Evolutionary conservation across 2,113 vertebrate genomes (phyloP), one percentile per base, ranked within the genome.

Genomic region (Girardinichthys multiradiatus): DNA sequence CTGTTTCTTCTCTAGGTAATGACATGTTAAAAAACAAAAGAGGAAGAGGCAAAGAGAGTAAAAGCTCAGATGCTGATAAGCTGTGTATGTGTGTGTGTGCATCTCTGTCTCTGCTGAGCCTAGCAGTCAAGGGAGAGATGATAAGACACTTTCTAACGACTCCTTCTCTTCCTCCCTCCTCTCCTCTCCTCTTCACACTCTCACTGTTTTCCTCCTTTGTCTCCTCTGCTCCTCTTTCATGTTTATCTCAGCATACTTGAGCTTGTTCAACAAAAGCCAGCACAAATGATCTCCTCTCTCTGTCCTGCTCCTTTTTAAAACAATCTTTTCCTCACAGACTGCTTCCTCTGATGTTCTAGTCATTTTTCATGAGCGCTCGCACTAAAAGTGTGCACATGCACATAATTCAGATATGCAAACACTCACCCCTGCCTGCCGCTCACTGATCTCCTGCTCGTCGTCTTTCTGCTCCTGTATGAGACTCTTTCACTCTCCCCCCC

Each of bases 101-200:
- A 31, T 83, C 65, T 84, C 57, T 65, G 80, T 89, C 77, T 90
- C 79, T 87, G 88, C 87, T 90, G 89, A 90, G 89, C 77, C 89
- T 77, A 88, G 87, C 90, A 90, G 87, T 86, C 83, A 89, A 87
- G 87, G 85, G 83, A 90, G 87, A 84, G 85, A 90, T 90, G 91
- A 91, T 90, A 88, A 90, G 89, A 90, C 87, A 83, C 72, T 87
- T 90, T 88, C 80, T 87, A 90, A 89, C 72, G 86, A 89, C 86
- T 89, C 86, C 79, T 78, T 86, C 89, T 81, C 85, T 82, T 67
- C 74, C 75, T 84, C 64, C 64, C 73, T 79, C 67, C 72, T 45
- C 78, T 70, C 59, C 64, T 62, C 73, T 79, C 61, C 72, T 54
- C 78, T 68, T 58, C 74, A 10, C 69, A 33, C 83, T 69, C 70